These are phyloP conservation scores for Xiphias gladius DNA, from an alignment of 2,113 vertebrate genomes.

Conservation along the genomic window DNA sequence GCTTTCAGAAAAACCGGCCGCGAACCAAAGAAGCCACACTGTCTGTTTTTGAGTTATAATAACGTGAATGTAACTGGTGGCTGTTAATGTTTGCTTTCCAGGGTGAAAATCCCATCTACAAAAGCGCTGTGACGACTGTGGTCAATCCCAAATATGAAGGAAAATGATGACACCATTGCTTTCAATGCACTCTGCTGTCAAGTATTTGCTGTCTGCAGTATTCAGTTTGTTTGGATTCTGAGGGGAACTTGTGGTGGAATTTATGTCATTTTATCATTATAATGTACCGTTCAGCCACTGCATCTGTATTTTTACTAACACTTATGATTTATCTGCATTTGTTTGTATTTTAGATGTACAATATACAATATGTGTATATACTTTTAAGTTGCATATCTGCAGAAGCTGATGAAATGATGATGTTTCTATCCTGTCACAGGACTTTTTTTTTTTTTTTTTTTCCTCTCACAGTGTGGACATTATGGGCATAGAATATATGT, in stretches of 20 bases:
- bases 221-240: slow-evolving; percentile 58
- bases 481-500: slow-evolving; percentile 30
- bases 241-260: slow-evolving; percentile 25
- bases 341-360: slow-evolving; percentile 88
- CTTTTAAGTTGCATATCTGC: slow-evolving; percentile 71
- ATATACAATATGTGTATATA: slow-evolving; percentile 86
- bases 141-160: slow-evolving; percentile 99
- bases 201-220: slow-evolving; percentile 49
- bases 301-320: slow-evolving; percentile 85
- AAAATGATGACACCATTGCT: slow-evolving; percentile 86
- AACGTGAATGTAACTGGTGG: background rate
- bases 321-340: slow-evolving; percentile 85
- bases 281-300: slow-evolving; percentile 80
- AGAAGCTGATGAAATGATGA: slow-evolving; percentile 40
- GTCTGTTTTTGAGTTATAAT: background rate
- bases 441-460: slow-evolving; percentile 48
- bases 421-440: slow-evolving; percentile 63
- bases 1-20: background rate
- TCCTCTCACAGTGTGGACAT: slow-evolving; percentile 35
- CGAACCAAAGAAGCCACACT: background rate
- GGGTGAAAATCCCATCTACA: slow-evolving; percentile 99
- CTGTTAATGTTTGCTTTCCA: slow-evolving; percentile 61
- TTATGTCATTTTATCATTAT: slow-evolving; percentile 51
- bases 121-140: slow-evolving; percentile 98
- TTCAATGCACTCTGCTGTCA: slow-evolving; percentile 84